phyloP scores from a whole-genome alignment of 2,797 vertebrate species.

The Coreius guichenoti region DNA sequence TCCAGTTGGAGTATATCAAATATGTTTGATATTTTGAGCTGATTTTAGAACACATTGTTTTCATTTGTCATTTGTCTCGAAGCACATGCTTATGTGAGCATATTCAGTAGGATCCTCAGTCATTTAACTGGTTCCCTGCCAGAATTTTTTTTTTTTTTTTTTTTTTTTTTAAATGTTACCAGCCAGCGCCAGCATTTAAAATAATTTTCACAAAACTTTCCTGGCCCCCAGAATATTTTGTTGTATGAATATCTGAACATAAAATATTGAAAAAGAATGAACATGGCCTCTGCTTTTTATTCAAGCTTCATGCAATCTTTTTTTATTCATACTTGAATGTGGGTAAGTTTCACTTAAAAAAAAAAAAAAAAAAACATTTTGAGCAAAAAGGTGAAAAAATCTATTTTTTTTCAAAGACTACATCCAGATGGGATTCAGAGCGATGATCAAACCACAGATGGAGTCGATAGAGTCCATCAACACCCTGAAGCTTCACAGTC shows the following conservation, averaged over 20 bases:
- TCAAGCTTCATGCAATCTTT: too few species aligned
- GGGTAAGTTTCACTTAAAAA: too few species aligned
- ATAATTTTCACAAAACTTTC: background rate
- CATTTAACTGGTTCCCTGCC: background rate
- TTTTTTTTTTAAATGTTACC: too few species aligned
- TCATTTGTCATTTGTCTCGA: background rate
- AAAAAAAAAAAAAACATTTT: too few species aligned
- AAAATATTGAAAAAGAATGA: too few species aligned
- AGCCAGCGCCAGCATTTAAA: too few species aligned
- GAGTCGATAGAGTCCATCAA: background rate
- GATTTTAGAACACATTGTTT: background rate
- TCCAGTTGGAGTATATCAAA: background rate
- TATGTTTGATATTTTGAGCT: background rate
- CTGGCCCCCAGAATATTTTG: background rate
- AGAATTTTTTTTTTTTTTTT: too few species aligned
- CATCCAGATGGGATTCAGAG: rapidly evolving
- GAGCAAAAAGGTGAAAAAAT: too few species aligned
- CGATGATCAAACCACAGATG: too few species aligned
- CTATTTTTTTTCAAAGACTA: rapidly evolving
- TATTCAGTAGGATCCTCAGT: background rate
- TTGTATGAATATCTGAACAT: background rate
- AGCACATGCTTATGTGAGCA: background rate
- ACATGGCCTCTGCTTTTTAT: too few species aligned
- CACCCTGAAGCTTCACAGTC: too few species aligned
- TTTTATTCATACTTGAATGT: background rate